Conservation (phyloP, 2,888 invertebrate species). For the Polymixis flavicincta region DNA sequence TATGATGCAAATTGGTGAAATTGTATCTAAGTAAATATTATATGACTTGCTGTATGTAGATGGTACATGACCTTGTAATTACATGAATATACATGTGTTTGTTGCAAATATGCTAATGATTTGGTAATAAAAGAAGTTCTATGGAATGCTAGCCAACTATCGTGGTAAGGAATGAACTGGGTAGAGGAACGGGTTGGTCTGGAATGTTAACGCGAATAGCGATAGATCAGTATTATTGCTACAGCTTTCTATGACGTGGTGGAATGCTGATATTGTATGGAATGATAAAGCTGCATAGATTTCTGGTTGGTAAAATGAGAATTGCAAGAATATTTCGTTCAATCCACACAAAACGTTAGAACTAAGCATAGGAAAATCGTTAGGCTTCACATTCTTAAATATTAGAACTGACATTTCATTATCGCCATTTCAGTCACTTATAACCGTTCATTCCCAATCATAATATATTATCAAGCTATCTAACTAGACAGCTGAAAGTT, state of each 20-base stretch:
- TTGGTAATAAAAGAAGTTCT: slow-evolving; percentile 23
- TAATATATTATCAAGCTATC: not conserved
- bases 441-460: not conserved
- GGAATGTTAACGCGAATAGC: slow-evolving; percentile 39
- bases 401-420: not conserved
- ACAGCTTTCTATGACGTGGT: slow-evolving; percentile 52
- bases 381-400: not conserved
- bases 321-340: slow-evolving; percentile 1
- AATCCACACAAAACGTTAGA: not conserved
- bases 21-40: slow-evolving; percentile 64
- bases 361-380: not conserved
- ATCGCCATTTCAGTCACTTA: not conserved
- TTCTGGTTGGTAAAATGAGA: slow-evolving; percentile 8
- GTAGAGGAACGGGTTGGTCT: slow-evolving; percentile 40
- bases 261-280: slow-evolving; percentile 41
- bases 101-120: slow-evolving; percentile 39
- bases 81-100: slow-evolving; percentile 38
- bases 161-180: slow-evolving; percentile 25
- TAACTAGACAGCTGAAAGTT: not conserved
- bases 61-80: slow-evolving; percentile 58
- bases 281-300: slow-evolving; percentile 25
- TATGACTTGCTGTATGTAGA: slow-evolving; percentile 62
- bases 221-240: slow-evolving; percentile 46
- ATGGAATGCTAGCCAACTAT: slow-evolving; percentile 24
- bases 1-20: slow-evolving; percentile 75